These are phyloP conservation scores for Entelurus aequoreus DNA, from an alignment of 2,113 vertebrate species.

Conservation along the genomic window DNA sequence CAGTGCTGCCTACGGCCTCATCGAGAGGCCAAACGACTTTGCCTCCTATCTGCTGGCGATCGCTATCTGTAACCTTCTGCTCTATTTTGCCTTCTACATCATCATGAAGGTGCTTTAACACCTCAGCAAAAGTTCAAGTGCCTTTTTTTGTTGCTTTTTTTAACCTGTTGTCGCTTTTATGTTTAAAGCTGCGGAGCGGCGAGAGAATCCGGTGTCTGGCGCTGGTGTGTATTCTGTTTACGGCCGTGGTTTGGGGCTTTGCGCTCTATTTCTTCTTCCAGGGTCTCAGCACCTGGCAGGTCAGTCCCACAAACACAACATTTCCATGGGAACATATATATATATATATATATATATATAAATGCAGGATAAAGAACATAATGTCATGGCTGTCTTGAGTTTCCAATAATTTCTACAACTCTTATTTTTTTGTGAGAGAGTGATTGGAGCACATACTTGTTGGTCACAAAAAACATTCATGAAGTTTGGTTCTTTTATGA, in stretches of 20 bases:
- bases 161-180: neutral
- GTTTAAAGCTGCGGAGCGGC: conserved; percentile 72
- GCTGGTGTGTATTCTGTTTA: conserved; percentile 86
- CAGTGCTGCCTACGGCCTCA: conserved; percentile 90
- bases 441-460: no score
- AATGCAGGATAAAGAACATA: no score
- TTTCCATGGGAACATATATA: no score
- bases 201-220: conserved; percentile 86
- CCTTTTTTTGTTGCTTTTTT: neutral
- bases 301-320: conserved; percentile 47
- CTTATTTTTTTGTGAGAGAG: no score
- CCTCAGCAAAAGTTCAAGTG: no score
- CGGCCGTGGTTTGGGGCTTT: conserved; percentile 92
- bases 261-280: conserved; percentile 99
- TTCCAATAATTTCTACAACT: no score
- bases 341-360: no score
- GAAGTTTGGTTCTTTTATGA: no score
- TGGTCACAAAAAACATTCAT: no score
- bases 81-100: conserved; percentile 98
- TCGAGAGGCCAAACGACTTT: conserved; percentile 89
- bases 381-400: no score
- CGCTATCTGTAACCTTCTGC: conserved; percentile 96
- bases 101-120: conserved; percentile 88
- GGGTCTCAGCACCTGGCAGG: conserved; percentile 98
- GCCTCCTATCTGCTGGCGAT: conserved; percentile 96